Base-by-base conservation (phyloP, 2,888 invertebrate species). In the Napeogenes inachia region DNA sequence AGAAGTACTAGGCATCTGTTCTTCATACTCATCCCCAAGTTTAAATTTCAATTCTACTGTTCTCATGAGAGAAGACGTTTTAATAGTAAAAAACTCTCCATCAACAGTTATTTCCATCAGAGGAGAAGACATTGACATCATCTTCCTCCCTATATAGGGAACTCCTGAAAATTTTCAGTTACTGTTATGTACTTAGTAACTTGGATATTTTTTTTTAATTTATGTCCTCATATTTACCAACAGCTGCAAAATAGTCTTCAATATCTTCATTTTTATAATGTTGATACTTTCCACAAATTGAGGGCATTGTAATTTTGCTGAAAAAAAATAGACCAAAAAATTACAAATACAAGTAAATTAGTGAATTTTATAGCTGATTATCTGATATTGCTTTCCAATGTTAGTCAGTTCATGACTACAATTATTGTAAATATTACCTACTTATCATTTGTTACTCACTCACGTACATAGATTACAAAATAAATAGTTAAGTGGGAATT, bases 181-280 rank as follows among this genome's bases (percentile, higher is more conserved):
- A 50, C 8, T 50, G 30, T 50, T 8, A 10, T 47, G 21, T 47
- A n/a, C n/a, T n/a, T n/a, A 10, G 1, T 21, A 30, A 3, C 8
- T 10, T 10, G 2, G 50, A 50, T 30, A 30, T 30, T 30, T 50
- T 30, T 3, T 10, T 50, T 30, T 6, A 4, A 30, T 30, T 8
- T 12, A 42, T 45, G 5, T 4, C 13, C 12, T 8, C 54, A 13
- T 66, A 81, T 91, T 78, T 82, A 93, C 94, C 94, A 68, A 93
- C 82, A 59, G 92, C 92, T 75, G 86, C 85, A 71, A 93, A 94
- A 76, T 93, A 94, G 66, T 92, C 93, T 62, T 94, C 93, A 71
- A 93, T 82, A 78, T 93, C 92, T 76, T 94, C 93, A 82, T 92
- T 94, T 74, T 90, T 92, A 69, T 92, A 92, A 69, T 93, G 93